Evolutionary conservation across 2,888 invertebrate species (phyloP).

Genomic region (Caenorhabditis virilis): DNA sequence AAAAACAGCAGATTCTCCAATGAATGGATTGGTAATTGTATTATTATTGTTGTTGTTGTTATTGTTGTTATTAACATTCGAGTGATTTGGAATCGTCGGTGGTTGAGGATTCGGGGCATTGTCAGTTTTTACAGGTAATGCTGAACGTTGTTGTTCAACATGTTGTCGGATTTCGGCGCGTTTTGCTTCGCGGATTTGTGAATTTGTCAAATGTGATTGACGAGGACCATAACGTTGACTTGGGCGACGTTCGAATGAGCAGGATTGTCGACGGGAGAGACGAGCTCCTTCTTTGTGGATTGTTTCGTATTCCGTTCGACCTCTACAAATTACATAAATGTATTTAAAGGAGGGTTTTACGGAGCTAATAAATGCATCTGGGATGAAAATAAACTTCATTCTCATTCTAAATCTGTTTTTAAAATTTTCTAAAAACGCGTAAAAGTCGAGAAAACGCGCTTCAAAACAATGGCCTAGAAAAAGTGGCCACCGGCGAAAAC

Average conservation of each 20-base stretch:
- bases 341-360: no score
- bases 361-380: no score
- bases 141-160: slow-evolving; percentile 22
- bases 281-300: slow-evolving; percentile 57
- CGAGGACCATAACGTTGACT: slow-evolving; percentile 76
- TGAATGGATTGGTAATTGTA: not conserved
- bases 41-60: slow-evolving; percentile 16
- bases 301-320: slow-evolving; percentile 92
- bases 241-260: slow-evolving; percentile 92
- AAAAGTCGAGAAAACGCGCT: no score
- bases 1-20: not conserved
- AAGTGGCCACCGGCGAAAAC: no score
- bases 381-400: no score
- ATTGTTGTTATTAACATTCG: slow-evolving; percentile 7
- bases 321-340: slow-evolving; percentile 77
- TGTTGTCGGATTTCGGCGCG: slow-evolving; percentile 29
- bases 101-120: slow-evolving; percentile 5
- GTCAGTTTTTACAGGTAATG: no score
- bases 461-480: no score
- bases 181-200: slow-evolving; percentile 30
- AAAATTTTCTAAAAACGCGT: no score
- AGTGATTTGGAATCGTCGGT: slow-evolving; percentile 6
- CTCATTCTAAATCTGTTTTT: no score
- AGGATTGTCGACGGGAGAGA: slow-evolving; percentile 80
- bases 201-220: slow-evolving; percentile 41